Evolutionary conservation across 2,888 invertebrate species (phyloP), one percentile per base, ranked within the genome.

Genomic region (Tiliacea aurago): DNA sequence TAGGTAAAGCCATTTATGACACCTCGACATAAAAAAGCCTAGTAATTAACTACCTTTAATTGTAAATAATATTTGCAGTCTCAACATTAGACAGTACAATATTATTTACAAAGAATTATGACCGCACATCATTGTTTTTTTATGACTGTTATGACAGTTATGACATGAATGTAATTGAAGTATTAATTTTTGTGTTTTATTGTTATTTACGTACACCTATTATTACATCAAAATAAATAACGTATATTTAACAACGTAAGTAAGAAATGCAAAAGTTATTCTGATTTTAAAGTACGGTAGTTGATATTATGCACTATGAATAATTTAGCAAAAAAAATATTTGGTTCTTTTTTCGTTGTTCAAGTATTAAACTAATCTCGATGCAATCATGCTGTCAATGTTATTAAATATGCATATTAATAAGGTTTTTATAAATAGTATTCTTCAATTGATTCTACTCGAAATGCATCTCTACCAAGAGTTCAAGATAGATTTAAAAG

Each of bases 91-190:
- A 55, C 55, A 6, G 2, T 62, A 61, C 49, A 61, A 55, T 10
- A 51, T 56, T 28, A 18, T 23, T 58, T 58, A 45, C 45, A 20
- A 18, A 62, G 43, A 49, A 20, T 59, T 10, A 58, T 51, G 51
- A 76, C n/a, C 13, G 23, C n/a, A 10, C 64, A 41, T 51, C 58
- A 78, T 62, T 58, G 23, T 47, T 51, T 10, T 65, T 72, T 73
- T 66, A 79, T 53, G 47, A 23, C 47, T 13, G 33, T 67, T 33
- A 33, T 64, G 62, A 47, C 20, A 18, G 9, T 72, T 64, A 78
- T 23, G 15, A 43, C 53, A 23, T 43, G 43, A 77, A 61, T 59
- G 18, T 73, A 53, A 63, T 58, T 23, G 13, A 62, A 62, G 28
- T 47, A 47, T 53, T 51, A 1, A 37, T 58, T 73, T 23, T 13